Base-by-base conservation (phyloP, 64 coral and sea anemone genomes). In the Montipora cactus region DNA sequence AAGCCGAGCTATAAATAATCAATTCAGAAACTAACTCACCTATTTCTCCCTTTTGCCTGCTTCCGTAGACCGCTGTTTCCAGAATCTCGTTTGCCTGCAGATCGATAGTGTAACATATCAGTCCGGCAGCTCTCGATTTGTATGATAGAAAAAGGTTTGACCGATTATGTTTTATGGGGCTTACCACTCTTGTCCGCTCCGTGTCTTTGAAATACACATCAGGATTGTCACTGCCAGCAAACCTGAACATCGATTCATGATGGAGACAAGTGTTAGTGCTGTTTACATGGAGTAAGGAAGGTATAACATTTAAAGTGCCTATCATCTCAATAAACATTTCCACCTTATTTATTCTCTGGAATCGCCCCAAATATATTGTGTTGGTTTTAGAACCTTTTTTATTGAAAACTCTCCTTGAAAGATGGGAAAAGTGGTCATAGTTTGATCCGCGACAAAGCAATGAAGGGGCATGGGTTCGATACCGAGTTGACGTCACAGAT, bases 171-270 rank as follows among this genome's bases (percentile, higher is more conserved):
- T 7, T 55, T 55, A 55, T 51, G 7, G 3, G 75, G 59, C 98
- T 91, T 91, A 99, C 98, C 79, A 99, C 95, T 91, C 98, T 76
- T 49, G 84, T 90, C 48, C 95, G 61, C 68, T 96, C 98, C 3
- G 95, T 96, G 47, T 99, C 98, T 62, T 90, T 96, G 84, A 99
- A 99, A 84, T 99, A 99, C 7, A 92, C 94, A 50, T 94, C 95
- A 77, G 92, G 92, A 72, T 99, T 95, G 71, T 96, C 87, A 67
- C 92, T 94, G 22, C 94, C 94, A 87, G 96, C 22, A 61, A 99
- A 99, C 78, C 98, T 99, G 19, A 0, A 67, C 1, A 11, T 64
- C 13, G 61, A 16, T 15, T 64, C 13, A 15, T 64, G 61, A 16
- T 15, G 14, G 10, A 64, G 61, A 64, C 61, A 64, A 64, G 3